Base-by-base conservation (phyloP, 2,797 vertebrate species). In the Picus viridis region DNA sequence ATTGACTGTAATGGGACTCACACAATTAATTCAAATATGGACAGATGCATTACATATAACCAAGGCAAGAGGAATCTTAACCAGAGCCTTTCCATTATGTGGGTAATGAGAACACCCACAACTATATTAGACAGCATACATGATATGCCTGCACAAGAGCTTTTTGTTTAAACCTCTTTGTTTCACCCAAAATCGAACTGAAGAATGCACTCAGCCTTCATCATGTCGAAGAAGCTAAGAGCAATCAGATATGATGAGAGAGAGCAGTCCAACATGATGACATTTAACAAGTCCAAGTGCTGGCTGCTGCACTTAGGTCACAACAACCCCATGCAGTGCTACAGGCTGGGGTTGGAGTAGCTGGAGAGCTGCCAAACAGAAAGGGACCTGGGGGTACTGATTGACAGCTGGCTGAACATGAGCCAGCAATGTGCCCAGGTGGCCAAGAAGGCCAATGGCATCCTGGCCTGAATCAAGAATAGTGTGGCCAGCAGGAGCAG, bases 61-160 rank as follows among this genome's bases (percentile, higher is more conserved):
- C 36, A 85, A 92, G 58, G 29, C 29, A 92, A 75, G 65, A 92
- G 9, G 27, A 92, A 85, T 85, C 45, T 79, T 61, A 84, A 82
- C 39, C 54, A 71, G 41, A 86, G 9, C 24, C 20, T 80, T 83
- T 90, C 69, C 39, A 34, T 72, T 65, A 47, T 22, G 9, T 59
- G 16, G 16, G 10, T 84, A 80, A 83, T 77, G 27, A 88, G 69
- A 94, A 93, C 4, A 9, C 34, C 59, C 56, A 75, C 26, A 61
- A 19, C 18, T 62, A n/a, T 23, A 16, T 82, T 67, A 79, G 17
- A 32, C 16, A 49, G 32, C 5, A 15, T 47, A 49, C 43, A 41
- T 61, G 41, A 61, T 68, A 64, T 12, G 9, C 7, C 62, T 89
- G 29, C 58, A 62, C 29, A 68, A 65, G 23, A 30, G 0, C 0